These are phyloP conservation scores for Hephaestus fuliginosus DNA, from an alignment of 2,797 vertebrate genomes.

Conservation along the genomic window DNA sequence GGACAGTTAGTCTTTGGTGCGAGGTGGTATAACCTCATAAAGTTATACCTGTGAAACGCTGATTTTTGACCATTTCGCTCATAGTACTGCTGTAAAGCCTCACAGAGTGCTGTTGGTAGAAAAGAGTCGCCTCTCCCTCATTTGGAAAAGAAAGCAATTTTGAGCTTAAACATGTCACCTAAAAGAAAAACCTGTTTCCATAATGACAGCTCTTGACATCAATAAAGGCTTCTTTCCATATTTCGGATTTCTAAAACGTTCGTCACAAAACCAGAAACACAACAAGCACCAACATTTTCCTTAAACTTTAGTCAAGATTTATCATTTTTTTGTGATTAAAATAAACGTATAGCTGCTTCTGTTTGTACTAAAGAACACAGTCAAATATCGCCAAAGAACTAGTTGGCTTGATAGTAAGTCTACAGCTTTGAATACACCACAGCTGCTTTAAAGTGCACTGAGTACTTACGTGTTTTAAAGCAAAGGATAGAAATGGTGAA, in stretches of 20 bases:
- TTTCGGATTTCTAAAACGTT: neutral
- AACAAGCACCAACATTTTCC: conserved; percentile 1
- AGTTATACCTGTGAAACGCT: too few species aligned
- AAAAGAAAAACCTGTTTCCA: conserved; percentile 12
- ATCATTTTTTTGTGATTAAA: neutral
- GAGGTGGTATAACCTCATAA: too few species aligned
- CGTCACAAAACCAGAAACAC: neutral
- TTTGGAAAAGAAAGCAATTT: neutral
- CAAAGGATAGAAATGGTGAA: neutral
- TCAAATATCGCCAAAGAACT: conserved; percentile 5
- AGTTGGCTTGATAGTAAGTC: neutral
- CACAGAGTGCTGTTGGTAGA: neutral
- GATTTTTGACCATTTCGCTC: too few species aligned
- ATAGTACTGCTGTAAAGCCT: too few species aligned
- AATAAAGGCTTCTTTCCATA: neutral
- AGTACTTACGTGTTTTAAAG: conserved; percentile 13
- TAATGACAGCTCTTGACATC: neutral
- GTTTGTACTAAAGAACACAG: neutral
- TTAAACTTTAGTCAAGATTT: neutral
- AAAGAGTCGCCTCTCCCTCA: neutral
- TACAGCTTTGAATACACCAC: too few species aligned
- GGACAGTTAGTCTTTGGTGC: too few species aligned
- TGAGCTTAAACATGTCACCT: neutral
- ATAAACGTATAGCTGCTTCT: neutral
- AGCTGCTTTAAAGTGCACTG: neutral